A percentile compares a stretch with the other conserved stretches of the same genome.
phyloP scores from a whole-genome alignment of 92 coral and sea anemone species.

The Desmophyllum pertusum region DNA sequence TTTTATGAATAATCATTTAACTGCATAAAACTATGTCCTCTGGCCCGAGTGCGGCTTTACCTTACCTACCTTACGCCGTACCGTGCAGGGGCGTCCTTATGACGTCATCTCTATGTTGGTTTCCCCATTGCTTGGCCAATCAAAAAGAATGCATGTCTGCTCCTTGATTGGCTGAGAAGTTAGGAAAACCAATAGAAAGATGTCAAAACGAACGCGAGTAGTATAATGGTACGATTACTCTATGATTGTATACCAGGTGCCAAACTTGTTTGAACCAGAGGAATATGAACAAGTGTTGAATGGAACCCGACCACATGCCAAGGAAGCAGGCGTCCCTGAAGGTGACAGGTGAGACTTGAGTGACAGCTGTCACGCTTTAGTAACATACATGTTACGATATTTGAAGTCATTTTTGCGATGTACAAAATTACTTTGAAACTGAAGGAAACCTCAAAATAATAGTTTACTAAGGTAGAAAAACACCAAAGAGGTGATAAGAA shows the following conservation, averaged over 20 bases:
- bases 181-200: not conserved
- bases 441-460: no score
- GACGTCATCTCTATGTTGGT: not conserved
- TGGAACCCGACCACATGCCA: constrained; percentile 94
- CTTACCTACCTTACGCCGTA: not conserved
- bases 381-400: no score
- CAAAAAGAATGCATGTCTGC: not conserved
- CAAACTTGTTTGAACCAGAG: constrained; percentile 96
- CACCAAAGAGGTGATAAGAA: no score
- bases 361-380: not conserved
- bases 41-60: no score
- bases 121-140: not conserved
- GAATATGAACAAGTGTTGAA: constrained; percentile 94
- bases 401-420: no score
- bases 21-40: no score
- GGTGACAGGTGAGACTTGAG: constrained; percentile 77
- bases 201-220: not conserved
- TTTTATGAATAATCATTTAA: no score
- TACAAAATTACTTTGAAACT: no score
- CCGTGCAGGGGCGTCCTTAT: no score
- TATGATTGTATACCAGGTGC: constrained; percentile 66
- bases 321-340: constrained; percentile 98
- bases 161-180: not conserved
- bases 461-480: no score
- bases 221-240: not conserved